phyloP scores from a whole-genome alignment of 2,113 vertebrate species.

The Eulemur rufifrons region DNA sequence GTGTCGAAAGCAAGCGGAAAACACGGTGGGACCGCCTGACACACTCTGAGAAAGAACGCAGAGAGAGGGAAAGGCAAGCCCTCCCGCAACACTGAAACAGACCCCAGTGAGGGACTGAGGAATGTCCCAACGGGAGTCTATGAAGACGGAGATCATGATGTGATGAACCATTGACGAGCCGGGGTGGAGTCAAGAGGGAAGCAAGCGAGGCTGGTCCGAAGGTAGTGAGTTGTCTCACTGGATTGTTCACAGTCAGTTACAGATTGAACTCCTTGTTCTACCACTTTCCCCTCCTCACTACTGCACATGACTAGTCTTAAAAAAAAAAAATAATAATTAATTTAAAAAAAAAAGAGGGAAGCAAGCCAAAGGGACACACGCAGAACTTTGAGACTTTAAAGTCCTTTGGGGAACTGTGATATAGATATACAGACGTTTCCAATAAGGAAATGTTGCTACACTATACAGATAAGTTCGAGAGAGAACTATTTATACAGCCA shows the following conservation, averaged over 20 bases:
- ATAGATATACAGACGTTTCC: constrained; percentile 74
- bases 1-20: constrained; percentile 88
- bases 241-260: too few relatives aligned
- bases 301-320: too few relatives aligned
- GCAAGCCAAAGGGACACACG: constrained; percentile 86
- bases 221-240: too few relatives aligned
- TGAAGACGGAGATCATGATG: constrained; percentile 91
- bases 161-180: constrained; percentile 97
- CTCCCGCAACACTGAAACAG: too few relatives aligned
- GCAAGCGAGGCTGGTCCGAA: constrained; percentile 77
- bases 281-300: too few relatives aligned
- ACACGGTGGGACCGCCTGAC: constrained; percentile 93
- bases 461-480: constrained; percentile 71
- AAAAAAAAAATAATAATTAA: too few relatives aligned
- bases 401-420: constrained; percentile 48
- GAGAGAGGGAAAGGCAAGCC: too few relatives aligned
- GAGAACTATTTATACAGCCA: constrained; percentile 73
- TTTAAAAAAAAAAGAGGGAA: constrained; percentile 85
- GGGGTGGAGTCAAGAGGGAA: constrained; percentile 85
- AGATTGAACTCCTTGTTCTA: too few relatives aligned
- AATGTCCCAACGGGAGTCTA: constrained; percentile 30
- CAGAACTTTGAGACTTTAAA: constrained; percentile 87
- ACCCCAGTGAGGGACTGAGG: constrained; percentile 89
- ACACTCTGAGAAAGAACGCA: constrained; percentile 85
- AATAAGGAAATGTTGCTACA: constrained; percentile 66